Evolutionary conservation across 2,797 vertebrate species (phyloP).

Genomic region (Galago senegalensis): DNA sequence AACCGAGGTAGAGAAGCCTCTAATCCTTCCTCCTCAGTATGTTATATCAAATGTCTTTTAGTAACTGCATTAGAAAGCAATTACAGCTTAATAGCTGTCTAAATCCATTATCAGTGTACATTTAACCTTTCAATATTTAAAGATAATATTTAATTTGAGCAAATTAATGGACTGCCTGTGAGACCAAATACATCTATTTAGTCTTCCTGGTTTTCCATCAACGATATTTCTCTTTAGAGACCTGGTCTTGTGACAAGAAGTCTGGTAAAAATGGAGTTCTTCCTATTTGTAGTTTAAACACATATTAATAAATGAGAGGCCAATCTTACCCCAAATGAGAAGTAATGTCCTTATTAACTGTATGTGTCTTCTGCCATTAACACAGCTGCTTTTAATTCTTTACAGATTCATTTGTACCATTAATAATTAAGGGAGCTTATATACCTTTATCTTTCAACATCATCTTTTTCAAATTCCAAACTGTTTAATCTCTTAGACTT

Average conservation of each 20-base stretch:
- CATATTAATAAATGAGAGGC: slow-evolving; percentile 83
- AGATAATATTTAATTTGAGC: slow-evolving; percentile 97
- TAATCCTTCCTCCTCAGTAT: slow-evolving; percentile 91
- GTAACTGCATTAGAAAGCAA: slow-evolving; percentile 97
- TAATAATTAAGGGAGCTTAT: slow-evolving; percentile 73
- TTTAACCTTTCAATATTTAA: slow-evolving; percentile 99
- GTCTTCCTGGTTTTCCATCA: slow-evolving; percentile 89
- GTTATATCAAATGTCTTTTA: slow-evolving; percentile 94
- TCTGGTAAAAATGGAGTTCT: slow-evolving; percentile 77
- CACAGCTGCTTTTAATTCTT: slow-evolving; percentile 74
- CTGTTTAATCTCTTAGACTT: slow-evolving; percentile 77
- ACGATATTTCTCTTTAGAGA: slow-evolving; percentile 87
- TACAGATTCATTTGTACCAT: slow-evolving; percentile 72
- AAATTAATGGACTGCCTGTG: slow-evolving; percentile 93
- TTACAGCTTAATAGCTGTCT: slow-evolving; percentile 96
- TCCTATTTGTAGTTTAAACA: slow-evolving; percentile 79
- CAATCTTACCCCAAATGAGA: slow-evolving; percentile 76
- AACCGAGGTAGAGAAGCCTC: slow-evolving; percentile 77
- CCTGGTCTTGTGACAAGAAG: slow-evolving; percentile 80
- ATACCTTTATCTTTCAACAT: slow-evolving; percentile 70
- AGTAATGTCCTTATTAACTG: slow-evolving; percentile 57
- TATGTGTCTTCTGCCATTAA: slow-evolving; percentile 45
- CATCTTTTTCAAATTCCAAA: slow-evolving; percentile 66
- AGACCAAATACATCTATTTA: slow-evolving; percentile 92
- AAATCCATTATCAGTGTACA: slow-evolving; percentile 97